Percentiles rank a stretch among this genome's conserved stretches.
Evolutionary conservation across 1,140 invertebrate genomes (phyloP).

Genomic region (Eurytemora carolleeae): DNA sequence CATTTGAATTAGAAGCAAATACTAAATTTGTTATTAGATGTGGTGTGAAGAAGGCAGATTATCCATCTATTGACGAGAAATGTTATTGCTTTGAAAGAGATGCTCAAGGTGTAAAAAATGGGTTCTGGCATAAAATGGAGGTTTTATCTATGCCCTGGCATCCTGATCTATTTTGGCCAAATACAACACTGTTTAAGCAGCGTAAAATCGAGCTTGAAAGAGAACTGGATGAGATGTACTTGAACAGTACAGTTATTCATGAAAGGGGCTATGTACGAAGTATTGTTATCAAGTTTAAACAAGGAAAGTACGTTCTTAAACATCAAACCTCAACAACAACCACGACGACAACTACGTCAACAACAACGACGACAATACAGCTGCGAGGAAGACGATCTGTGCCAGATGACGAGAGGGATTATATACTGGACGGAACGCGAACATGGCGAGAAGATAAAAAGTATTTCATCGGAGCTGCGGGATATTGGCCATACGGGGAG

Average conservation of each 20-base stretch:
- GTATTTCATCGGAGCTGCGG: background rate
- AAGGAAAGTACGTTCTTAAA: background rate
- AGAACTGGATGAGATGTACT: too few relatives aligned
- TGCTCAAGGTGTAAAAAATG: background rate
- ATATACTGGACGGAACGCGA: too few relatives aligned
- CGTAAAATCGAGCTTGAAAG: too few relatives aligned
- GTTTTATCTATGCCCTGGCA: background rate
- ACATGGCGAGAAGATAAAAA: too few relatives aligned
- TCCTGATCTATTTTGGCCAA: background rate
- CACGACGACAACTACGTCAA: background rate
- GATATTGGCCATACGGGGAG: background rate
- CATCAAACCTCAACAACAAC: background rate
- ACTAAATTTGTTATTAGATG: too few relatives aligned
- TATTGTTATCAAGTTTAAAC: background rate
- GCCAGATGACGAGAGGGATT: too few relatives aligned
- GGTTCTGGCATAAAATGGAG: background rate
- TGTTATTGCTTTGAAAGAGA: background rate
- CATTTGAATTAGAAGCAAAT: too few relatives aligned
- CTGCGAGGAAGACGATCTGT: too few relatives aligned
- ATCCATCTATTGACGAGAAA: background rate
- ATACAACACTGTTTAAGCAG: background rate
- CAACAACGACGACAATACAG: too few relatives aligned
- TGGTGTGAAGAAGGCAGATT: background rate
- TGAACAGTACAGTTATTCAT: too few relatives aligned
- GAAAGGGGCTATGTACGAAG: background rate